Percentiles rank a stretch among this genome's conserved stretches.
These are phyloP conservation scores for Corvus moneduloides DNA, from an alignment of 2,113 vertebrate genomes.

Conservation along the genomic window DNA sequence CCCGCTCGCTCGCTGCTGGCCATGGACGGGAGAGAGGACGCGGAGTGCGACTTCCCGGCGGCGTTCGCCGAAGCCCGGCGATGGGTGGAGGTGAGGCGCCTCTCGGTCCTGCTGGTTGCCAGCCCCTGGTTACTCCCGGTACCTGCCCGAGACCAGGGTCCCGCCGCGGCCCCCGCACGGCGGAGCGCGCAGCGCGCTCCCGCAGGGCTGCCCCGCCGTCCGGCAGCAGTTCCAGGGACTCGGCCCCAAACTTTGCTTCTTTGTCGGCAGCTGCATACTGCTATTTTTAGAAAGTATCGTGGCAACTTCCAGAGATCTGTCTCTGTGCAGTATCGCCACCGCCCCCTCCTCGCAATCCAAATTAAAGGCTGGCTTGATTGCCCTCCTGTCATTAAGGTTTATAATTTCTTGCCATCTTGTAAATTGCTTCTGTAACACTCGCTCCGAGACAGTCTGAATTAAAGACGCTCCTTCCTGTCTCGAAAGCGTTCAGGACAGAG, in stretches of 20 bases:
- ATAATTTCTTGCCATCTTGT: neutral
- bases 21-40: slow-evolving; percentile 83
- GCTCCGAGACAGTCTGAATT: neutral
- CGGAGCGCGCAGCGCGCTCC: neutral
- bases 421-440: neutral
- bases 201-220: neutral
- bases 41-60: slow-evolving; percentile 68
- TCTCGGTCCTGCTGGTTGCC: too few relatives aligned
- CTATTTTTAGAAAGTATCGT: neutral
- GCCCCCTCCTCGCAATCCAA: neutral
- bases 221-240: neutral
- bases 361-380: neutral
- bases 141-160: neutral
- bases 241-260: neutral
- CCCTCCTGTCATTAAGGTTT: neutral
- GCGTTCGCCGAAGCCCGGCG: slow-evolving; percentile 85
- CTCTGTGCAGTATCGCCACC: neutral
- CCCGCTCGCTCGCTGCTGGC: neutral
- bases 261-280: neutral
- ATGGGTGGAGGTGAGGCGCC: slow-evolving; percentile 88
- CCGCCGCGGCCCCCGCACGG: neutral
- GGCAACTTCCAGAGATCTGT: neutral
- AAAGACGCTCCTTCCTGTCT: neutral
- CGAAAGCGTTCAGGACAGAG: neutral
- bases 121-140: rapidly evolving